Conservation (phyloP, 2,113 vertebrate genomes). For the Cryptoleucopteryx plumbea region DNA sequence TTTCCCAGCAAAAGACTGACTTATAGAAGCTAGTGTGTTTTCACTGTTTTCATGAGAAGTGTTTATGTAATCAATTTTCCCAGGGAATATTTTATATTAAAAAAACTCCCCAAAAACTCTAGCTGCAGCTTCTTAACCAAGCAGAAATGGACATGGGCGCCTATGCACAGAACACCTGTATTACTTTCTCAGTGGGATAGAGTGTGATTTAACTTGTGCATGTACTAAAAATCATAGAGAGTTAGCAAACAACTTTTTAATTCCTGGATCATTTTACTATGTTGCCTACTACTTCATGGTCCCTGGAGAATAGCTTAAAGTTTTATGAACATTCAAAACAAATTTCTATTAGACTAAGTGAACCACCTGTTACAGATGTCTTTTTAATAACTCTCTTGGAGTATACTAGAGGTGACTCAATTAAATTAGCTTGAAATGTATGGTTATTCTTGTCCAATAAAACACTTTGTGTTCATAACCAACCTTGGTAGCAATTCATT, state of each 20-base stretch:
- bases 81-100: background rate
- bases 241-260: constrained; percentile 9
- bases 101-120: background rate
- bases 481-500: constrained; percentile 50
- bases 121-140: background rate
- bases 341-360: constrained; percentile 22
- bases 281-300: background rate
- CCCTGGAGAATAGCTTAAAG: constrained; percentile 36
- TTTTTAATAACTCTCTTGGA: constrained; percentile 43
- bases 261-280: constrained; percentile 23
- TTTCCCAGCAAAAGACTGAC: background rate
- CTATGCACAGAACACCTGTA: background rate
- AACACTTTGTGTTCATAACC: constrained; percentile 46
- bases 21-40: background rate
- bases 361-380: constrained; percentile 26
- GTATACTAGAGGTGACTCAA: constrained; percentile 29
- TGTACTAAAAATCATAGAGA: background rate
- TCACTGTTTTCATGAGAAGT: background rate
- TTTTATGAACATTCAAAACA: constrained; percentile 29
- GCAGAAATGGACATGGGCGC: background rate
- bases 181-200: background rate
- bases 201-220: background rate
- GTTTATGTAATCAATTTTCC: background rate
- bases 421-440: constrained; percentile 55
- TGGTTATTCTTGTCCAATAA: constrained; percentile 57